Evolutionary conservation across 64 coral and sea anemone species (phyloP), one percentile per base, ranked within the genome.

Genomic region (Montipora efflorescens): DNA sequence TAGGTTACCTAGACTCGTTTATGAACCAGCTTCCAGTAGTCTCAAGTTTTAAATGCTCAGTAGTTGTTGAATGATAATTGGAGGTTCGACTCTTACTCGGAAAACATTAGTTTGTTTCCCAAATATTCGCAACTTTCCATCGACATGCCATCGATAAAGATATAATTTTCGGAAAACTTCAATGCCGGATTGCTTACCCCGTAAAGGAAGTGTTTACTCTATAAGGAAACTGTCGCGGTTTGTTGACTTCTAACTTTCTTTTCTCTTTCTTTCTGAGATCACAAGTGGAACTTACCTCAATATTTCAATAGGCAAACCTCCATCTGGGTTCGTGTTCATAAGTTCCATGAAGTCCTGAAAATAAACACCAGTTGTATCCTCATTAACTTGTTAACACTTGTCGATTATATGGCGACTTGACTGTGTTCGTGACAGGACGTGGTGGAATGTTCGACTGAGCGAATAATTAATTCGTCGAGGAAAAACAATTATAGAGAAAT

Each of bases 341-440:
- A 93, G 76, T 71, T 93, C 92, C 46, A 93, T 87, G 46, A 93
- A 93, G 69, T 93, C 92, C 92, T 93, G 48, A 4, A 74, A 92
- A 18, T 12, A 83, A 57, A 51, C n/a, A 21, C 48, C 64, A 22
- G 18, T 86, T 72, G 71, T 10, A 50, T 50, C 15, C 19, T 13
- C 1, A 5, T 76, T 21, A 20, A 48, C 45, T 22, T 49, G 18
- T 21, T 13, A 4, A 46, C 74, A 43, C 1, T 1, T 76, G 11
- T 45, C 2, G 36, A 44, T 14, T 2, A 76, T 45, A 44, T 46
- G 12, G 36, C 2, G 23, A 13, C 45, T 49, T 18, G 47, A 6
- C 44, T 47, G 44, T 47, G 44, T 47, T 78, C 76, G 45, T 47
- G 47, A 49, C 44, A 5, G 47, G 46, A 48, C 44, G 76, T 78